phyloP scores from a whole-genome alignment of 2,888 invertebrate species.

The Stenoptilia bipunctidactyla region DNA sequence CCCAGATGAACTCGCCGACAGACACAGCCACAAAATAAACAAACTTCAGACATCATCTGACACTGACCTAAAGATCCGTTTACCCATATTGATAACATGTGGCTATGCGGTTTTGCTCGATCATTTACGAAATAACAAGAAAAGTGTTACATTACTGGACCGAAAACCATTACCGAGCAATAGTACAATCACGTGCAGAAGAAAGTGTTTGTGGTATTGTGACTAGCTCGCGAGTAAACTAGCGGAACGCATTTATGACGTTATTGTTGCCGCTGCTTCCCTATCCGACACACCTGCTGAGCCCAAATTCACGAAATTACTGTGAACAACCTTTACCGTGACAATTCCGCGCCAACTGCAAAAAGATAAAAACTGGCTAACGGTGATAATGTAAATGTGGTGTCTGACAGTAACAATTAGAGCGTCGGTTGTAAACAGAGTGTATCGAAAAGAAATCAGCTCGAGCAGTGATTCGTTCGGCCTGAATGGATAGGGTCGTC shows the following conservation, averaged over 20 bases:
- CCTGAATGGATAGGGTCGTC: constrained; percentile 65
- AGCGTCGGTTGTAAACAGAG: constrained; percentile 40
- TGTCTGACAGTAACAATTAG: constrained; percentile 21
- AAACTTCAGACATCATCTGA: constrained; percentile 38
- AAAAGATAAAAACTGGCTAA: not conserved
- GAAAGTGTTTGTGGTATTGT: constrained; percentile 50
- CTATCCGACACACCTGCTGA: constrained; percentile 50
- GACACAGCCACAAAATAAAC: constrained; percentile 52
- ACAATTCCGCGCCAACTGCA: not conserved
- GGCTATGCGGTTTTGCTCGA: not conserved
- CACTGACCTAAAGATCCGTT: constrained; percentile 34
- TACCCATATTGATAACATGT: constrained; percentile 1
- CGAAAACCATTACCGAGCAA: constrained; percentile 19
- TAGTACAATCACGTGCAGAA: constrained; percentile 44
- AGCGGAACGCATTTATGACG: constrained; percentile 24
- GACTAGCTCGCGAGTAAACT: constrained; percentile 23
- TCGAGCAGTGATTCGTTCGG: constrained; percentile 49
- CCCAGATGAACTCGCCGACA: constrained; percentile 31
- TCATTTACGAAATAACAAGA: not conserved
- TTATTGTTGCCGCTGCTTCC: constrained; percentile 27
- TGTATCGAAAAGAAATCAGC: constrained; percentile 57
- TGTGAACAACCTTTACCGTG: not conserved
- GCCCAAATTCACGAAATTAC: not conserved
- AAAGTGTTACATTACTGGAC: not conserved
- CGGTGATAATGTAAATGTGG: not conserved